Conservation (phyloP, 2,113 vertebrate genomes). For the Atractosteus spatula region DNA sequence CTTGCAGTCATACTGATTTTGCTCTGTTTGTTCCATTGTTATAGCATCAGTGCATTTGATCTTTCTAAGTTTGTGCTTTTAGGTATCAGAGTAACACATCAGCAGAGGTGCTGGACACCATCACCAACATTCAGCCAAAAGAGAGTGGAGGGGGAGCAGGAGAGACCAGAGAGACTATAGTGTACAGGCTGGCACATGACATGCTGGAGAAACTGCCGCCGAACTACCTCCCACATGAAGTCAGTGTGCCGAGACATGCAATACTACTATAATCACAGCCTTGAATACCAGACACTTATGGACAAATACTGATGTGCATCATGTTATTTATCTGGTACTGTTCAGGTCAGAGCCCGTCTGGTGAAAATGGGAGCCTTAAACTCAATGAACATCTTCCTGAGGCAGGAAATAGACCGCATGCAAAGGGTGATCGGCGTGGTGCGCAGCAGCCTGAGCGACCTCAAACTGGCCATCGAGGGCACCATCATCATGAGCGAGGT, state of each 20-base stretch:
- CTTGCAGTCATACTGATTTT: too few species aligned
- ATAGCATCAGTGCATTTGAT: too few species aligned
- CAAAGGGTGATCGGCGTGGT: slow-evolving; percentile 69
- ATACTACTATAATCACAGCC: too few species aligned
- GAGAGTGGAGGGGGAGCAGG: slow-evolving; percentile 63
- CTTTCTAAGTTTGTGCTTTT: too few species aligned
- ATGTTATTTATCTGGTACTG: slow-evolving; percentile 1
- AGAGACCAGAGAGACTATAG: slow-evolving; percentile 71
- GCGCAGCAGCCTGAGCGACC: slow-evolving; percentile 69
- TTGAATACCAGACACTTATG: too few species aligned
- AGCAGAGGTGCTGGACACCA: slow-evolving; percentile 72
- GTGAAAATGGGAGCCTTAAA: slow-evolving; percentile 73
- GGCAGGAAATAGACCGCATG: slow-evolving; percentile 78
- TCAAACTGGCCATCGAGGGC: slow-evolving; percentile 75
- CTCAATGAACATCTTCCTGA: slow-evolving; percentile 78
- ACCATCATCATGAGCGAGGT: slow-evolving; percentile 77
- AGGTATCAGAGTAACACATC: slow-evolving; percentile 75
- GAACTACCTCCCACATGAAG: slow-evolving; percentile 75
- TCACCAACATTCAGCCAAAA: slow-evolving; percentile 80
- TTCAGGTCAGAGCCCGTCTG: slow-evolving; percentile 69
- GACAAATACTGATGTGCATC: too few species aligned
- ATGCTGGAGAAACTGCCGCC: slow-evolving; percentile 79
- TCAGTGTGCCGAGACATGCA: slow-evolving; percentile 28
- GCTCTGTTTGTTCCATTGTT: too few species aligned
- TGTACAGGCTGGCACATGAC: slow-evolving; percentile 67